Conservation (phyloP, 2,113 vertebrate genomes). For the Hippocampus guttulatus region DNA sequence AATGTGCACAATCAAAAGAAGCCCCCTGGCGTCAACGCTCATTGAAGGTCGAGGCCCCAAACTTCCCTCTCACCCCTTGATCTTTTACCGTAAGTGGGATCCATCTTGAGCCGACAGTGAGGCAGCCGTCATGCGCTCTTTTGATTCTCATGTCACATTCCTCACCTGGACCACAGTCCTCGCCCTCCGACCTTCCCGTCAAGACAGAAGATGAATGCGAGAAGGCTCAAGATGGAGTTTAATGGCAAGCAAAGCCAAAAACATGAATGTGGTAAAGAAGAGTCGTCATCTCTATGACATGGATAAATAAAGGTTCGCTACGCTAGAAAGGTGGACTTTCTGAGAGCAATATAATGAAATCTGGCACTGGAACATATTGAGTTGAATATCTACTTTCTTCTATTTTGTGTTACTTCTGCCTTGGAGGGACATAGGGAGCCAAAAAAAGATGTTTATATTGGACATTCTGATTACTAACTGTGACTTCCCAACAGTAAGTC, state of each 20-base stretch:
- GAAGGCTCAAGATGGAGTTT: conserved; percentile 24
- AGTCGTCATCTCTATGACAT: background rate
- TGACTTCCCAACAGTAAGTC: background rate
- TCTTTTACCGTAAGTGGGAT: conserved; percentile 57
- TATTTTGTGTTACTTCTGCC: background rate
- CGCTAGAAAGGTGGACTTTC: background rate
- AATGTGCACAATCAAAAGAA: background rate
- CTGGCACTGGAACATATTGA: background rate
- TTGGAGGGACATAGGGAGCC: background rate
- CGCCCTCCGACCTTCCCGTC: conserved; percentile 20
- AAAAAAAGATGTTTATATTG: background rate
- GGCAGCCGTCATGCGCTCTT: conserved; percentile 40
- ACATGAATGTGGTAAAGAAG: background rate
- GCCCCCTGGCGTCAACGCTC: background rate
- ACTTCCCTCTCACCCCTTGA: conserved; percentile 11
- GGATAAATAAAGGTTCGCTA: background rate
- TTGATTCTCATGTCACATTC: conserved; percentile 66
- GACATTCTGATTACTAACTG: conserved; percentile 5
- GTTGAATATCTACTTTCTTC: background rate
- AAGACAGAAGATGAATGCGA: conserved; percentile 12
- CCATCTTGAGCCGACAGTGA: conserved; percentile 4
- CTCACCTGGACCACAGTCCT: conserved; percentile 61
- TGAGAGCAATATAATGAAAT: background rate
- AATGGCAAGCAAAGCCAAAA: conserved; percentile 22
- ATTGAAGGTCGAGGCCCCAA: conserved; percentile 26